Conservation (phyloP, 2,797 vertebrate genomes). For the Trematocara caparti region DNA sequence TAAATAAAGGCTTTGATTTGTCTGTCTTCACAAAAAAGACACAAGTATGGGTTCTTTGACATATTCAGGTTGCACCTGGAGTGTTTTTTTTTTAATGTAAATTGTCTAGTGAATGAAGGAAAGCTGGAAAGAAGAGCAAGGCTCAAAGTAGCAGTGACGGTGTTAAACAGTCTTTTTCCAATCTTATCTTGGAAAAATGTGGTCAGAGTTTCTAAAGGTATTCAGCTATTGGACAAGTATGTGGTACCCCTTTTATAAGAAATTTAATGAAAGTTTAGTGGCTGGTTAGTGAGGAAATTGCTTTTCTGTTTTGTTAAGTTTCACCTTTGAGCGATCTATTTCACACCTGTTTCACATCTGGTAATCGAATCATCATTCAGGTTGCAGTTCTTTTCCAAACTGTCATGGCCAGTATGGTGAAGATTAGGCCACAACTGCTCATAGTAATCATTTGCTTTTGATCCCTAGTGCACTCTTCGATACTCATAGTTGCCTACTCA, state of each 20-base stretch:
- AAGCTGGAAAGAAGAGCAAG: neutral
- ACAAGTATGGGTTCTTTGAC: neutral
- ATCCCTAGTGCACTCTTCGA: rapidly evolving
- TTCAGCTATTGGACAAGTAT: neutral
- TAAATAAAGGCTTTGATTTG: neutral
- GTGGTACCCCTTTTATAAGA: neutral
- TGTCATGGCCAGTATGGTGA: neutral
- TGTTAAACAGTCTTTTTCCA: neutral
- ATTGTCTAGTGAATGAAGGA: neutral
- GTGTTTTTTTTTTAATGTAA: neutral
- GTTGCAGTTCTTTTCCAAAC: neutral
- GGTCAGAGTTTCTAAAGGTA: neutral
- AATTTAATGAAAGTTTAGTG: neutral
- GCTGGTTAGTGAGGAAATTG: neutral
- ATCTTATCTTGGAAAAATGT: neutral
- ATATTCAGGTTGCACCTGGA: neutral
- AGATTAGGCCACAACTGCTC: neutral
- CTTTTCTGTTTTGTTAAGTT: neutral
- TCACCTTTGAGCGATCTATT: neutral
- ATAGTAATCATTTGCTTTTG: neutral
- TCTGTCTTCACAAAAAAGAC: neutral
- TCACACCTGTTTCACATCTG: neutral
- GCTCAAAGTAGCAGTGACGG: neutral
- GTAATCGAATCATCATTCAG: neutral
- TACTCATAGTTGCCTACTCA: neutral